Percentiles rank a stretch among this genome's conserved stretches.
These are phyloP conservation scores for Patella caerulea DNA, from an alignment of 2,888 invertebrate species.

Conservation along the genomic window DNA sequence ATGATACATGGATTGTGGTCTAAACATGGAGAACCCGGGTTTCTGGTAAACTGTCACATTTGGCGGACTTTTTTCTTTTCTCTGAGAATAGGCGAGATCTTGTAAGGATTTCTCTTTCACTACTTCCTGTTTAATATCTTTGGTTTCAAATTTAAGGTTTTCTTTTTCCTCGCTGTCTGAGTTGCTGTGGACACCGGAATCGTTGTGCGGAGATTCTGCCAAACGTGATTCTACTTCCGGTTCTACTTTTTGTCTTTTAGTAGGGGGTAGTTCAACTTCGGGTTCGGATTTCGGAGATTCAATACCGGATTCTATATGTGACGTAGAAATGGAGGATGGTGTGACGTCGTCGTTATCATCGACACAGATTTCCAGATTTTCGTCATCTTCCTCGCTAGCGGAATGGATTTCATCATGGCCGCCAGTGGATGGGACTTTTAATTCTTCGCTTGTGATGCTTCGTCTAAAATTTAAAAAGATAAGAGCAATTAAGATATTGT, in stretches of 20 bases:
- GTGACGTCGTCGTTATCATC: constrained; percentile 51
- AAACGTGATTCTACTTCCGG: constrained; percentile 3
- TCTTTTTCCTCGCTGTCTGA: constrained; percentile 6
- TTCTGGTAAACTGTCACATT: constrained; percentile 91
- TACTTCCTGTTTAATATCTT: constrained; percentile 14
- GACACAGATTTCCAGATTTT: constrained; percentile 59
- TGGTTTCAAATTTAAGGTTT: constrained; percentile 5
- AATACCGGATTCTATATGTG: constrained; percentile 2
- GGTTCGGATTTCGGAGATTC: constrained; percentile 16
- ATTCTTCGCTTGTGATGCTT: neutral
- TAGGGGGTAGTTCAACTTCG: constrained; percentile 9
- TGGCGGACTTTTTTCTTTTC: constrained; percentile 73
- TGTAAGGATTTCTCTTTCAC: constrained; percentile 14
- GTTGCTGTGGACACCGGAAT: constrained; percentile 10
- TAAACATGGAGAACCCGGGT: constrained; percentile 81
- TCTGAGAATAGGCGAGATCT: neutral
- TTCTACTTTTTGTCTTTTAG: constrained; percentile 19
- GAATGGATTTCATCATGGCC: constrained; percentile 41
- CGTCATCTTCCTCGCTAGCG: constrained; percentile 50
- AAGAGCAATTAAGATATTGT: neutral
- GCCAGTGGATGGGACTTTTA: constrained; percentile 20
- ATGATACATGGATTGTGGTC: constrained; percentile 31
- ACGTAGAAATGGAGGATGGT: neutral
- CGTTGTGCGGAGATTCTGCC: constrained; percentile 1
- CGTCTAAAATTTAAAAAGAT: neutral